Percentiles rank a stretch among this genome's conserved stretches.
These are phyloP conservation scores for Danaus chrysippus DNA, from an alignment of 2,888 invertebrate genomes.

Conservation along the genomic window DNA sequence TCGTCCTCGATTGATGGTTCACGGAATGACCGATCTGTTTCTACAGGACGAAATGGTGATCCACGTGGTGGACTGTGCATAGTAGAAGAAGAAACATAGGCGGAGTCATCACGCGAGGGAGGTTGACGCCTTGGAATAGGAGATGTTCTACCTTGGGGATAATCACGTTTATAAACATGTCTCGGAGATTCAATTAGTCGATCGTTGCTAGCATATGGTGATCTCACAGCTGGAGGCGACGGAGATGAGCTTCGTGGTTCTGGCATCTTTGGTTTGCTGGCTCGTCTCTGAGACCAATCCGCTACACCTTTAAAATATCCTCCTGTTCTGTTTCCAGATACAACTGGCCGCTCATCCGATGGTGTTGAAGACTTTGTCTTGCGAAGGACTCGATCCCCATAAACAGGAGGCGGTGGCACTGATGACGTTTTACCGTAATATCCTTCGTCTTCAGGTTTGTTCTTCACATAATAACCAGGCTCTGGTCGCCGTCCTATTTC, in stretches of 20 bases:
- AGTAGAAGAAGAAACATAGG: slow-evolving; percentile 77
- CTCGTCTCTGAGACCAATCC: slow-evolving; percentile 87
- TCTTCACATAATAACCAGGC: slow-evolving; percentile 88
- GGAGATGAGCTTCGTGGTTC: slow-evolving; percentile 71
- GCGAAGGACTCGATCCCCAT: slow-evolving; percentile 68
- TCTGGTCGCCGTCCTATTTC: slow-evolving; percentile 81
- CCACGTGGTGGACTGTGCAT: slow-evolving; percentile 78
- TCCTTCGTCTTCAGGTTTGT: slow-evolving; percentile 76
- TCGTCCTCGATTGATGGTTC: slow-evolving; percentile 75
- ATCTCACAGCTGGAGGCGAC: slow-evolving; percentile 64
- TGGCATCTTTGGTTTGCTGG: slow-evolving; percentile 73
- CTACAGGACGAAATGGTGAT: slow-evolving; percentile 71
- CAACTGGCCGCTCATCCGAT: slow-evolving; percentile 70
- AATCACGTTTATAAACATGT: slow-evolving; percentile 68
- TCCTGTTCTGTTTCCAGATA: slow-evolving; percentile 64
- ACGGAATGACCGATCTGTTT: slow-evolving; percentile 66
- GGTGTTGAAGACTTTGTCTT: slow-evolving; percentile 77
- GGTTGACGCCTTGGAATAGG: slow-evolving; percentile 68
- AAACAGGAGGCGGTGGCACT: slow-evolving; percentile 66
- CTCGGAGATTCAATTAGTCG: slow-evolving; percentile 62
- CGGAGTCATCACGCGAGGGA: slow-evolving; percentile 77
- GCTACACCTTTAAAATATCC: slow-evolving; percentile 86
- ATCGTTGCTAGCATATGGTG: slow-evolving; percentile 66
- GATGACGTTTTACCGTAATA: slow-evolving; percentile 69
- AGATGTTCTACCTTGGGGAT: slow-evolving; percentile 65